phyloP scores from a whole-genome alignment of 2,113 vertebrate genomes.

The Lampris megalopsis region DNA sequence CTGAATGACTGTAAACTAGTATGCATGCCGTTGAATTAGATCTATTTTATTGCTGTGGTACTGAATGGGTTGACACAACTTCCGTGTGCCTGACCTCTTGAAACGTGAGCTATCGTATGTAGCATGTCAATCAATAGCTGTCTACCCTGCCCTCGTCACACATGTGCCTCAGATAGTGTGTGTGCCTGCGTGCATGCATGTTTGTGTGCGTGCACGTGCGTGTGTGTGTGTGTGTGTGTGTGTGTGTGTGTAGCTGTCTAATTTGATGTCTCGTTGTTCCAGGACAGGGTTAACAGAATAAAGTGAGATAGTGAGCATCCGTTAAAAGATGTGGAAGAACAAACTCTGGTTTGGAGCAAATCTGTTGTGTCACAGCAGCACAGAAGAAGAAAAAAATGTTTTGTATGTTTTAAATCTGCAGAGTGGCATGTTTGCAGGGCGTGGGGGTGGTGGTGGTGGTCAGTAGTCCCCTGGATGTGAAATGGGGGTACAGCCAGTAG shows the following conservation, averaged over 20 bases:
- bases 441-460: constrained; percentile 7
- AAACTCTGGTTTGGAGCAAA: too few species aligned
- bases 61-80: neutral
- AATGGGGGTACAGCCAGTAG: constrained; percentile 4
- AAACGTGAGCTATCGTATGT: neutral
- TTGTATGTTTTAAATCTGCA: neutral
- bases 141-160: too few species aligned
- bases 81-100: neutral
- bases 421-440: neutral
- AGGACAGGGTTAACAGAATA: too few species aligned
- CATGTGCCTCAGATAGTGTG: neutral
- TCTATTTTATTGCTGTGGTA: too few species aligned
- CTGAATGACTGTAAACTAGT: too few species aligned
- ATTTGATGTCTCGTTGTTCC: too few species aligned
- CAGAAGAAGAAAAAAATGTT: too few species aligned
- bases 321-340: too few species aligned
- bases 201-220: constrained; percentile 4
- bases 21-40: too few species aligned
- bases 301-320: too few species aligned
- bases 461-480: constrained; percentile 15
- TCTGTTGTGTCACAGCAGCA: neutral
- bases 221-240: constrained; percentile 2
- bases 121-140: too few species aligned
- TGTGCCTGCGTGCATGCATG: constrained; percentile 6
- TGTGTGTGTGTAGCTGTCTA: neutral